phyloP scores from a whole-genome alignment of 2,888 invertebrate species.

The Acleris holmiana region DNA sequence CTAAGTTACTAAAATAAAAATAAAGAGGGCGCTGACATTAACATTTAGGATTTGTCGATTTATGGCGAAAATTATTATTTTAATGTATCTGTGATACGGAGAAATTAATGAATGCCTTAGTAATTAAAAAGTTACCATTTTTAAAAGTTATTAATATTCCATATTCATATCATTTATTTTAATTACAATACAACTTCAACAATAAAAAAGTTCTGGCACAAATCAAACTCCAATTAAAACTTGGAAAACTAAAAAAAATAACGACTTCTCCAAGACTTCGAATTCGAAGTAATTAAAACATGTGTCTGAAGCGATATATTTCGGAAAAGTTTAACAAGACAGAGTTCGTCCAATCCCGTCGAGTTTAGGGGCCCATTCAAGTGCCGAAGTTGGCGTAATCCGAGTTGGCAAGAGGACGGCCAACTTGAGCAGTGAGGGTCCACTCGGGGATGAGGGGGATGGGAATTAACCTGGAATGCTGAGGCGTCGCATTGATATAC shows the following conservation, averaged over 20 bases:
- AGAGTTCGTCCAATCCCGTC: conserved; percentile 7
- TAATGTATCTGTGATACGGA: too few species aligned
- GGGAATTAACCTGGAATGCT: conserved; percentile 1
- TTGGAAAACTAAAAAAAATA: not conserved
- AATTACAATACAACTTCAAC: too few species aligned
- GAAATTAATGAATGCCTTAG: too few species aligned
- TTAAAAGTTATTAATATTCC: too few species aligned
- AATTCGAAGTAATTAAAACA: conserved; percentile 18
- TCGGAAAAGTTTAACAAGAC: conserved; percentile 7
- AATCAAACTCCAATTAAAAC: conserved; percentile 3
- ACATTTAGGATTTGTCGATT: too few species aligned
- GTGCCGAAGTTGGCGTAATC: conserved; percentile 13
- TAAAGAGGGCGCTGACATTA: too few species aligned
- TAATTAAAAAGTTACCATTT: too few species aligned
- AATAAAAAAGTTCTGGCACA: not conserved
- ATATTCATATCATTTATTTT: too few species aligned
- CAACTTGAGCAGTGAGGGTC: conserved; percentile 2
- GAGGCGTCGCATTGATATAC: not conserved
- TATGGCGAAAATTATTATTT: too few species aligned
- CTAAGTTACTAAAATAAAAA: too few species aligned
- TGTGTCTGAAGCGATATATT: conserved; percentile 13
- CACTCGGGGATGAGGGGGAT: not conserved
- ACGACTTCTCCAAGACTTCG: not conserved
- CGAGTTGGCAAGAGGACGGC: not conserved
- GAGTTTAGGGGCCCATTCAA: conserved; percentile 4